Base-by-base conservation (phyloP, 1,140 invertebrate species). In the Aporrectodea caliginosa region DNA sequence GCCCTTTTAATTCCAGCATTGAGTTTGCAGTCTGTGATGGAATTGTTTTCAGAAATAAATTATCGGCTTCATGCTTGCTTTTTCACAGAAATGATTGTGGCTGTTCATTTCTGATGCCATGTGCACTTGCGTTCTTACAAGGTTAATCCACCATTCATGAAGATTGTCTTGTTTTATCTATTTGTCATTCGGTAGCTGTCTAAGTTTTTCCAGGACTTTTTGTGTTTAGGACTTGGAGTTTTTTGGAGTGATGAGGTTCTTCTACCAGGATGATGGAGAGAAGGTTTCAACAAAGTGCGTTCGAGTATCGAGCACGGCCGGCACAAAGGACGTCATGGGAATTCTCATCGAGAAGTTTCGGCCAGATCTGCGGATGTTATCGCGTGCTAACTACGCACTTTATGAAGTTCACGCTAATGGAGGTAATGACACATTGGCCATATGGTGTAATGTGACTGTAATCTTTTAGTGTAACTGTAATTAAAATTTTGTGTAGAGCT, bases 261-360 rank as follows among this genome's bases (percentile, higher is more conserved):
- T 98, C 88, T 99, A 98, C 88, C 97, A 99, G 94, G 88, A 87
- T 69, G 88, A 86, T 73, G 87, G 83, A 69, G 95, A 97, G 88
- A 98, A 98, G 89, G 95, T 98, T 70, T 95, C 96, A n/a, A 99
- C 98, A 35, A 99, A 99, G 90, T 99, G 98, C 88, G 97, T 99
- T 81, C 92, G 98, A 79, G 97, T 99, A 16, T 93, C 96, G 32
- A 97, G 95, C 72, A 95, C 96, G 81, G 97, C 97, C 12, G 97
- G 95, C 16, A 95, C 96, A 69, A 91, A 93, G 85, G 95, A 96
- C 86, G 96, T 99, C 73, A 96, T 99, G 83, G 94, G 95, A 88
- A 98, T 95, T 0, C 90, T 99, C 73, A 95, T 99, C 82, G 97
- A 99, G 90, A 99, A 99, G 90, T 99, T 99, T 90, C 93, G 97